Evolutionary conservation across 2,888 invertebrate species (phyloP), one percentile per base, ranked within the genome.

Genomic region (Panorpa germanica): DNA sequence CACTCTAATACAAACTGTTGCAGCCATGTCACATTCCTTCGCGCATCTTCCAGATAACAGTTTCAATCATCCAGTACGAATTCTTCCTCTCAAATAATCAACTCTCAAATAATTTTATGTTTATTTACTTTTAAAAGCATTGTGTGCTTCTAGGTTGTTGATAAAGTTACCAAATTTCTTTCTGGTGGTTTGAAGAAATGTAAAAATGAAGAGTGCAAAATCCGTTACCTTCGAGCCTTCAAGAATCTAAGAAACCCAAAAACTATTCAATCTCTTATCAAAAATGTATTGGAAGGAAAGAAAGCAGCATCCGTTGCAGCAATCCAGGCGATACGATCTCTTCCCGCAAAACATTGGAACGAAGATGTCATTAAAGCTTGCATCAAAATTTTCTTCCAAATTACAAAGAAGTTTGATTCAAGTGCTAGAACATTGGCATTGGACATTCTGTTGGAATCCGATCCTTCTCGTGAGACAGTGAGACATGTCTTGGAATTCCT

Each of bases 361-460:
- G 30, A 38, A 4, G 42, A 51, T 4, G 54, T 70, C 14, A 52
- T 64, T 19, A 47, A 43, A 29, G 43, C 48, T 1, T 65, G 68
- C 2, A 48, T 55, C n/a, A 54, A 51, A 28, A 61, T 71, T 2
- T 70, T 71, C 41, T 68, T 63, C 40, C 70, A 74, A 45, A 43
- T 61, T 2, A 57, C 55, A 11, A 58, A 57, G 14, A 55, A 52
- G 35, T 70, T 68, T 44, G 76, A 77, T 45, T 71, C 73, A 17
- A 76, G 74, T 37, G 64, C 71, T 0, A 57, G 81, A 41, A 70
- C 71, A 2, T 41, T 75, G 29, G 75, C 81, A 0, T 47, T 71
- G n/a, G 75, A 80, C 41, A 56, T 80, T 6, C 48, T 82, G 9
- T 52, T 82, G 4, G 60, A 66, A 31, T 57, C 63, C 29, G 49